Percentiles rank a stretch among this genome's conserved stretches.
Evolutionary conservation across 2,797 vertebrate genomes (phyloP).

Genomic region (Thamnophis elegans): DNA sequence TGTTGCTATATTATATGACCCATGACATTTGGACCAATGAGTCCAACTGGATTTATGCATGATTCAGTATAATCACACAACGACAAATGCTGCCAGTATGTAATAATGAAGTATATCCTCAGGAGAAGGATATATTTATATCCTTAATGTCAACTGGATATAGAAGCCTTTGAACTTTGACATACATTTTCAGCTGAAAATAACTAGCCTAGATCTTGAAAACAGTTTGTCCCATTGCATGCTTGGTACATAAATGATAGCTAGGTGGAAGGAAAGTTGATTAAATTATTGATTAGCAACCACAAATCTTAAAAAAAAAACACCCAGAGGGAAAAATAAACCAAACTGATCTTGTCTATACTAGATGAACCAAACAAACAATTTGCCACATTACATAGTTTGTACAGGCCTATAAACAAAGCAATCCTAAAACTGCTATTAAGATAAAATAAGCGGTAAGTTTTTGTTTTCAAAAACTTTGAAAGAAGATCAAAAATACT

Average conservation of each 20-base stretch:
- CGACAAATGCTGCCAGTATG: neutral
- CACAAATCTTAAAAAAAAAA: neutral
- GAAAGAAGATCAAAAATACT: constrained; percentile 10
- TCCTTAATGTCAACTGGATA: neutral
- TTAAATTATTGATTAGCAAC: constrained; percentile 11
- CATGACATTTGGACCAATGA: neutral
- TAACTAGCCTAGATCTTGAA: neutral
- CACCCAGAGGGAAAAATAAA: neutral
- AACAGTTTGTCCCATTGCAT: neutral
- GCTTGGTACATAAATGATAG: constrained; percentile 9
- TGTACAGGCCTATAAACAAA: neutral
- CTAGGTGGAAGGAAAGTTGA: constrained; percentile 4
- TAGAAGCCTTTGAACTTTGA: neutral
- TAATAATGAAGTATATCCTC: neutral
- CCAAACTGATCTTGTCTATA: neutral
- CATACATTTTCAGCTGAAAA: neutral
- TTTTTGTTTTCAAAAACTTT: neutral
- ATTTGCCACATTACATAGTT: neutral
- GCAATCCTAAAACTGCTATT: constrained; percentile 2
- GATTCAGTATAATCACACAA: neutral
- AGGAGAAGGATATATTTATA: neutral
- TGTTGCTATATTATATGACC: neutral
- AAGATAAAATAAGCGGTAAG: neutral
- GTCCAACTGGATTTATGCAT: neutral
- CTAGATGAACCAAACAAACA: neutral